Evolutionary conservation across 2,113 vertebrate species (phyloP).

Genomic region (Hemicordylus capensis): DNA sequence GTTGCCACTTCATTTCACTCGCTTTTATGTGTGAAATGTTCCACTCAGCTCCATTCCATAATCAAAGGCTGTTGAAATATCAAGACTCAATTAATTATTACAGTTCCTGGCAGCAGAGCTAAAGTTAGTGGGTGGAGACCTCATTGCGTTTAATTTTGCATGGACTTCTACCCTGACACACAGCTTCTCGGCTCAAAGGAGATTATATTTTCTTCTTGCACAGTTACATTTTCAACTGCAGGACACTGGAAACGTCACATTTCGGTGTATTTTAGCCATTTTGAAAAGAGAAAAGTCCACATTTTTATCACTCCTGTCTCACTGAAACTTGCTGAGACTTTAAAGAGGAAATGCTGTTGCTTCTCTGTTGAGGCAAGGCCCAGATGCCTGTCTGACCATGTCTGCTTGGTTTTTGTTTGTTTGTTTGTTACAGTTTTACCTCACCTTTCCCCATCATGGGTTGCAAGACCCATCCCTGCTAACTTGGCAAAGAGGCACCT

Average conservation of each 20-base stretch:
- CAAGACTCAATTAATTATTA: constrained; percentile 69
- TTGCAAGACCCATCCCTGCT: too few species aligned
- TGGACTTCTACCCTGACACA: constrained; percentile 35
- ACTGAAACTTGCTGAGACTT: background rate
- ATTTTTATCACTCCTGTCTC: background rate
- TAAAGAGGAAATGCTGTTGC: background rate
- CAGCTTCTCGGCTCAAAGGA: constrained; percentile 41
- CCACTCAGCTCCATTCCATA: constrained; percentile 59
- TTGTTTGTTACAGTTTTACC: too few species aligned
- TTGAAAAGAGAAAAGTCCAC: background rate
- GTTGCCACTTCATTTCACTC: constrained; percentile 63
- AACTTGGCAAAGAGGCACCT: too few species aligned
- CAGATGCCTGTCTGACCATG: background rate
- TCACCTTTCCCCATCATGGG: too few species aligned
- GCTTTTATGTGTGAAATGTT: constrained; percentile 61
- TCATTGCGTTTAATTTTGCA: constrained; percentile 64
- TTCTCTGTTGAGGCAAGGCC: background rate
- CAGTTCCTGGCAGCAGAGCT: constrained; percentile 54
- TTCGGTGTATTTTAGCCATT: background rate
- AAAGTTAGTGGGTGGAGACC: constrained; percentile 63
- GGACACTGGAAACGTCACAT: constrained; percentile 9
- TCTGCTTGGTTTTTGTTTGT: too few species aligned
- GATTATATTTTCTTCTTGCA: constrained; percentile 20
- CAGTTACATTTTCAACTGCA: constrained; percentile 45
- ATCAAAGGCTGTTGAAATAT: constrained; percentile 75